Evolutionary conservation across 1,140 invertebrate genomes (phyloP), one percentile per base, ranked within the genome.

Genomic region (Apis mellifera): DNA sequence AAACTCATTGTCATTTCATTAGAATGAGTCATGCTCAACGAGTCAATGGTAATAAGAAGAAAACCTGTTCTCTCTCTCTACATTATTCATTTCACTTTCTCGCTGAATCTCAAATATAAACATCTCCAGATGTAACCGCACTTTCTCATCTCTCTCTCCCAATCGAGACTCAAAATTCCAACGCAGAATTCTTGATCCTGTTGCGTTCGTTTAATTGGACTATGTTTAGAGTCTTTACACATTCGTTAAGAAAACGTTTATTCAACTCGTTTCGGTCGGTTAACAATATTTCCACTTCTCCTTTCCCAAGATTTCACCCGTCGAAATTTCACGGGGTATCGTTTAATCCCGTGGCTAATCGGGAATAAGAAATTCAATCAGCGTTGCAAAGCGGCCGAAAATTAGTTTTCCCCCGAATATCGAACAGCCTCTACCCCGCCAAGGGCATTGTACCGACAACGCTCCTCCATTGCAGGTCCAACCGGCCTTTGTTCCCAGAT

Each of bases 311-410:
- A 81, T 75, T 52, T 57, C 71, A 17, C 50, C 15, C 21, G n/a
- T 48, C 65, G 79, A 75, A 69, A 69, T 82, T 77, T 54, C n/a
- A 26, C 48, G 73, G 2, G 59, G 19, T 23, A 50, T 42, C 80
- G 76, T 73, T 65, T 64, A 80, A 73, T 80, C 21, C 19, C 50
- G 17, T 57, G 57, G 66, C 74, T 70, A 78, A 78, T 82, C 80
- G 74, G 64, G 65, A 78, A 69, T 78, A 59, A 74, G 80, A 68
- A 70, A 77, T 78, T 74, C 80, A 82, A 82, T 82, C 74, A 70
- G 74, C 80, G 65, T 70, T 48, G 74, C 57, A 78, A 70, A 82
- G 66, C 74, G 55, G 26, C 74, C 23, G 74, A 70, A 78, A 82
- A 78, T 82, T 82, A 82, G 65, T 82, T 77, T 42, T 23, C 1